A percentile compares a stretch with the other conserved stretches of the same genome.
phyloP scores from a whole-genome alignment of 2,113 vertebrate species.

The Pao palembangensis region DNA sequence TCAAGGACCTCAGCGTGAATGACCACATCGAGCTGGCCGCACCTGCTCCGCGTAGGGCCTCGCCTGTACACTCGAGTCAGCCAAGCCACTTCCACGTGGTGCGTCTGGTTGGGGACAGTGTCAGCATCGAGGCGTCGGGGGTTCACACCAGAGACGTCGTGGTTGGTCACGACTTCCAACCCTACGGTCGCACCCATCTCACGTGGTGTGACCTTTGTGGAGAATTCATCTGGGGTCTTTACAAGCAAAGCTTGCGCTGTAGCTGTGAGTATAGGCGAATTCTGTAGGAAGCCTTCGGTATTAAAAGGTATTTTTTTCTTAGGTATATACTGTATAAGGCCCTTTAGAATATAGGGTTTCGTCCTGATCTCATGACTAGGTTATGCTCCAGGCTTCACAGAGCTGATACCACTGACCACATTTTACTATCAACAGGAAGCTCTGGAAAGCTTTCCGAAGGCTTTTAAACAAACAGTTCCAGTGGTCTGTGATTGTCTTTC shows the following conservation, averaged over 20 bases:
- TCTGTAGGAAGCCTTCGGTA: too few species aligned
- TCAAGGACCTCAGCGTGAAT: slow-evolving; percentile 71
- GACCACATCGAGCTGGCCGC: slow-evolving; percentile 73
- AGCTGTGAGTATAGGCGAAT: slow-evolving; percentile 74
- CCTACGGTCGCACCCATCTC: slow-evolving; percentile 79
- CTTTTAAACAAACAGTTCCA: neutral
- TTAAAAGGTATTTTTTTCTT: too few species aligned
- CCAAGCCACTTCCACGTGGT: slow-evolving; percentile 48
- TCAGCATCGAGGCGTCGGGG: slow-evolving; percentile 58
- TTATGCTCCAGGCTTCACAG: neutral
- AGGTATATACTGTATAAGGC: too few species aligned
- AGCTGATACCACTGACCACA: slow-evolving; percentile 10
- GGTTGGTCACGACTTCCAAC: slow-evolving; percentile 84
- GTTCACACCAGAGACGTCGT: slow-evolving; percentile 59
- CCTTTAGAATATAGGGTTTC: too few species aligned
- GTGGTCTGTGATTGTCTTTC: neutral
- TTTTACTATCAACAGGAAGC: slow-evolving; percentile 37
- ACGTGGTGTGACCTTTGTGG: slow-evolving; percentile 97
- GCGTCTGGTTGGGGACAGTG: slow-evolving; percentile 65
- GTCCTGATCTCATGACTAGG: neutral
- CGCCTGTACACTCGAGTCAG: slow-evolving; percentile 48
- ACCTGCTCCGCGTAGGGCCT: slow-evolving; percentile 19
- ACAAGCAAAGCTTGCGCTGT: slow-evolving; percentile 88
- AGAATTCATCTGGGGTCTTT: slow-evolving; percentile 94
- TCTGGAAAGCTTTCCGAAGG: slow-evolving; percentile 30